A percentile compares a stretch with the other conserved stretches of the same genome.
Evolutionary conservation across 2,113 vertebrate species (phyloP).

Genomic region (Cyanocitta stelleri): DNA sequence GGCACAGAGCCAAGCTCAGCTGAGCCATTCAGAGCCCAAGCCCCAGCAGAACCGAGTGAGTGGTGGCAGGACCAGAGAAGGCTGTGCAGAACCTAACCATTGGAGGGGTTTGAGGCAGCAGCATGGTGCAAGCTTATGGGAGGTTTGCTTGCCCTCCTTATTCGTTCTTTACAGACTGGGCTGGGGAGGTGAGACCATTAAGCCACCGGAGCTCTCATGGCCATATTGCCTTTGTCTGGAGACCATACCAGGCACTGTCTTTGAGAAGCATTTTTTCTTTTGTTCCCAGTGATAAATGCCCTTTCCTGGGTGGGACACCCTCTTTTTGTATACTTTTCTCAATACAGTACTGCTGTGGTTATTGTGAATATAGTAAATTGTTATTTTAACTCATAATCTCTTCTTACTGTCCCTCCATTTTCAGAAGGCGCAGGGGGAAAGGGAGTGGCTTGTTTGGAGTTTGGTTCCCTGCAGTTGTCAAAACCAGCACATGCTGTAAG

Average conservation of each 20-base stretch:
- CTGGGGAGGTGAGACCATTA: not conserved
- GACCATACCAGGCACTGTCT: not conserved
- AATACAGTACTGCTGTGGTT: not conserved
- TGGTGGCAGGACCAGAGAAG: not conserved
- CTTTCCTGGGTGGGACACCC: not conserved
- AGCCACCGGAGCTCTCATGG: rapidly evolving
- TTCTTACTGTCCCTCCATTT: not conserved
- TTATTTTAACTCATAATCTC: not conserved
- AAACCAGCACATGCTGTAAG: not conserved
- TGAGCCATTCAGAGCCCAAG: not conserved
- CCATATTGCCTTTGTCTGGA: not conserved
- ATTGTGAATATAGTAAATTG: not conserved
- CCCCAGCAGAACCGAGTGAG: not conserved
- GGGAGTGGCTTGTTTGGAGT: not conserved
- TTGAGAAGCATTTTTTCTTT: not conserved
- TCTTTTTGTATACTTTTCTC: not conserved
- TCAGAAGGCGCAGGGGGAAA: rapidly evolving
- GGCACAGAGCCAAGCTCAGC: not conserved
- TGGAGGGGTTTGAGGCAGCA: rapidly evolving
- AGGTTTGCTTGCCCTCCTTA: not conserved
- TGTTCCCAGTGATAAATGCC: not conserved
- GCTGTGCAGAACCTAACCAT: not conserved
- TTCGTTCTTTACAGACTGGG: not conserved
- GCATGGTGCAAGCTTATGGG: not conserved
- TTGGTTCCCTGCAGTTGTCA: not conserved